Percentiles rank a stretch among this genome's conserved stretches.
These are phyloP conservation scores for Tiliacea citrago DNA, from an alignment of 2,888 invertebrate genomes.

Conservation along the genomic window DNA sequence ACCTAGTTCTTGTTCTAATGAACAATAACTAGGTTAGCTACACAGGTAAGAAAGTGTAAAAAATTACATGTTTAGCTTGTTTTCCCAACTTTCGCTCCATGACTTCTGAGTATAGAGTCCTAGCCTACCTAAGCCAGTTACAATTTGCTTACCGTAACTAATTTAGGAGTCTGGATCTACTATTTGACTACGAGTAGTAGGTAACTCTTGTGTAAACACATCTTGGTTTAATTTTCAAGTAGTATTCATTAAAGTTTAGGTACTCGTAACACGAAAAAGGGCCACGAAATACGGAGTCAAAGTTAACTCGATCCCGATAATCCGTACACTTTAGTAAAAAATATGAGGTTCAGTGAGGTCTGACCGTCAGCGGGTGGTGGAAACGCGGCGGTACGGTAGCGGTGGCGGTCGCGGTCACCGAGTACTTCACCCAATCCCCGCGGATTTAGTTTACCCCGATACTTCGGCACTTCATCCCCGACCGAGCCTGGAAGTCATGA, in stretches of 20 bases:
- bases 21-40: neutral
- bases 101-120: constrained; percentile 3
- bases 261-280: constrained; percentile 13
- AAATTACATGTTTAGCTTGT: constrained; percentile 14
- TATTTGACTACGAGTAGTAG: constrained; percentile 22
- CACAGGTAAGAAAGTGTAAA: constrained; percentile 13
- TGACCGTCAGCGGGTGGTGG: constrained; percentile 25
- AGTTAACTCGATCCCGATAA: constrained; percentile 57
- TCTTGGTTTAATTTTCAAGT: constrained; percentile 10
- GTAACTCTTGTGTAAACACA: constrained; percentile 16
- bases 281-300: constrained; percentile 40
- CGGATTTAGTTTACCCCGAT: constrained; percentile 79
- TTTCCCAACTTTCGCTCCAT: constrained; percentile 19
- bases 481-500: constrained; percentile 84
- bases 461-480: constrained; percentile 72
- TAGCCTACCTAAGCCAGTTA: neutral
- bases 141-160: constrained; percentile 26
- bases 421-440: constrained; percentile 73
- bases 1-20: no score
- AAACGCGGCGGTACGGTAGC: constrained; percentile 4
- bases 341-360: constrained; percentile 40
- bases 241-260: neutral
- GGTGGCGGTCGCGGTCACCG: constrained; percentile 44
- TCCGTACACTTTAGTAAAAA: constrained; percentile 63
- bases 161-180: constrained; percentile 17